Percentiles rank a stretch among this genome's conserved stretches.
phyloP scores from a whole-genome alignment of 2,113 vertebrate genomes.

The Cranoglanis bouderius region DNA sequence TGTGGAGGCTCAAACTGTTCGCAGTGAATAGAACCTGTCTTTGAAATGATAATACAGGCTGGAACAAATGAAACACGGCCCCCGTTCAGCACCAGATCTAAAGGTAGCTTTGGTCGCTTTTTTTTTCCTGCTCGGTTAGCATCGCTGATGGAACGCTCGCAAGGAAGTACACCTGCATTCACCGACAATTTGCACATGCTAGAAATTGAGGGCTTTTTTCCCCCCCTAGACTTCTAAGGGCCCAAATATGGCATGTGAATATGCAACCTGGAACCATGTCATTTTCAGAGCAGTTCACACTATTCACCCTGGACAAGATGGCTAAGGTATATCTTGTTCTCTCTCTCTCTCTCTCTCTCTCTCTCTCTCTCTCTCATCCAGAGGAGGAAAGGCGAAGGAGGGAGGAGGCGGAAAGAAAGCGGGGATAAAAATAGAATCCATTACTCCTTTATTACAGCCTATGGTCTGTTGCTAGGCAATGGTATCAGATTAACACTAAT shows the following conservation, averaged over 20 bases:
- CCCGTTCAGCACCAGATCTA: slow-evolving; percentile 27
- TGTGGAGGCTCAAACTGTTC: slow-evolving; percentile 17
- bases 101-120: slow-evolving; percentile 3
- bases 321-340: neutral
- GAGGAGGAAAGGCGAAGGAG: slow-evolving; percentile 28
- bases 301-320: neutral
- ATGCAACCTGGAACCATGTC: neutral
- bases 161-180: slow-evolving; percentile 37
- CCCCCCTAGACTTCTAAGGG: neutral
- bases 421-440: slow-evolving; percentile 60
- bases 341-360: slow-evolving; percentile 9
- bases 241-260: neutral
- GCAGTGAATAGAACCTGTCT: slow-evolving; percentile 4
- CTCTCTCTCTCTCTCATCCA: slow-evolving; percentile 12
- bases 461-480: slow-evolving; percentile 64
- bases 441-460: slow-evolving; percentile 64
- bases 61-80: slow-evolving; percentile 36
- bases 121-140: slow-evolving; percentile 14
- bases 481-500: slow-evolving; percentile 66
- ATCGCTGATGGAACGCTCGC: neutral
- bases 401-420: slow-evolving; percentile 46
- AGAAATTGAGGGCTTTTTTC: neutral
- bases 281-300: neutral
- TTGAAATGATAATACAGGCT: slow-evolving; percentile 55
- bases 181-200: slow-evolving; percentile 40